Percentiles rank a stretch among this genome's conserved stretches.
These are phyloP conservation scores for Oscheius myriophilus DNA, from an alignment of 2,888 invertebrate species.

Conservation along the genomic window DNA sequence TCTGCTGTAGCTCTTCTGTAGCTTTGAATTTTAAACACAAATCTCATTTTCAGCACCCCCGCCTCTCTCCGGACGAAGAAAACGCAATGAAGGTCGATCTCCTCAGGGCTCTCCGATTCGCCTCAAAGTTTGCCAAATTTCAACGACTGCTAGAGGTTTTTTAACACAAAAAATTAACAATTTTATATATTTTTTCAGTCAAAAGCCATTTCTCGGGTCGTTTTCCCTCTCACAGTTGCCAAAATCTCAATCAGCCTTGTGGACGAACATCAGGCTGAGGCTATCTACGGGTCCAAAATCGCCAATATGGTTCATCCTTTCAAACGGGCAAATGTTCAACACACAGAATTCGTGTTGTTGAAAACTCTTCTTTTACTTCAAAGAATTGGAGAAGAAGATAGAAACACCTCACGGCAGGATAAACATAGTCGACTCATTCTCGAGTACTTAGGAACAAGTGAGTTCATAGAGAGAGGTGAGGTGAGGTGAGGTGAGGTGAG, in stretches of 20 bases:
- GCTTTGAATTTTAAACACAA: no score
- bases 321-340: conserved; percentile 3
- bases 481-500: no score
- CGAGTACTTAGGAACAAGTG: background rate
- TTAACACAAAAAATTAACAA: no score
- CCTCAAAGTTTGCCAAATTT: conserved; percentile 16
- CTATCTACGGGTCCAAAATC: background rate
- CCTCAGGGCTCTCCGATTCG: conserved; percentile 14
- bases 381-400: no score
- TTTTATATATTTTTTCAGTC: background rate
- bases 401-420: no score
- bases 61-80: conserved; percentile 9
- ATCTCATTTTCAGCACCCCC: conserved; percentile 8
- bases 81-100: conserved; percentile 15
- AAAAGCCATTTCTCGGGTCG: background rate
- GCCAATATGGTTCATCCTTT: conserved; percentile 17
- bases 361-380: conserved; percentile 20
- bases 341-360: conserved; percentile 21
- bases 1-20: no score
- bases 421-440: background rate
- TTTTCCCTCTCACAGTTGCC: conserved; percentile 19
- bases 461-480: no score
- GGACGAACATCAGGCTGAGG: conserved; percentile 12
- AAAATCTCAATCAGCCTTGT: conserved; percentile 8
- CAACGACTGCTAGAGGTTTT: background rate